These are phyloP conservation scores for Ypsolopha sequella DNA, from an alignment of 2,888 invertebrate species.

Conservation along the genomic window DNA sequence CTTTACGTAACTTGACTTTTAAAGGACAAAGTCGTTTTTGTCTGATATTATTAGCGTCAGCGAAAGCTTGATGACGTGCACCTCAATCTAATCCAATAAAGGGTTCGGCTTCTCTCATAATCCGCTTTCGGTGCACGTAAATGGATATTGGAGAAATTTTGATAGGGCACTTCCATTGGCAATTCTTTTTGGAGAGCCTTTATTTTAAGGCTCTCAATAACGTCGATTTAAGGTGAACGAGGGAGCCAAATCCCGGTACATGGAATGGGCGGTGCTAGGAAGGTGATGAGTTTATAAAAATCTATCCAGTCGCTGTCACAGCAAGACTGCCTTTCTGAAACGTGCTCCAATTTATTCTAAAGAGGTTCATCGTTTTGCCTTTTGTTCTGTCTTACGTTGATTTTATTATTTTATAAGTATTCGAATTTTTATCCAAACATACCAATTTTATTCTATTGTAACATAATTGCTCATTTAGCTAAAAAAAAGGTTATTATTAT, in stretches of 20 bases:
- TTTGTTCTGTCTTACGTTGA: neutral
- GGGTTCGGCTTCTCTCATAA: constrained; percentile 54
- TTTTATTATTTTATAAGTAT: neutral
- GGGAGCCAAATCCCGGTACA: constrained; percentile 63
- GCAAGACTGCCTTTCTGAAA: constrained; percentile 22
- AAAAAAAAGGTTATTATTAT: neutral
- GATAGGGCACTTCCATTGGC: constrained; percentile 57
- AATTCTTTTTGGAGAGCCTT: constrained; percentile 57
- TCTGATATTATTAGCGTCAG: too few species aligned
- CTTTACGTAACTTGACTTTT: too few species aligned
- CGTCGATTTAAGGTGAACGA: constrained; percentile 67
- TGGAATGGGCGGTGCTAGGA: constrained; percentile 60
- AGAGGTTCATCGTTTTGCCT: neutral
- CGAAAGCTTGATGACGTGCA: constrained; percentile 1
- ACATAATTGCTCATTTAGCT: neutral
- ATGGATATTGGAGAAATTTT: constrained; percentile 63
- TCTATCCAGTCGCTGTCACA: constrained; percentile 54
- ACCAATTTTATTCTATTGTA: neutral
- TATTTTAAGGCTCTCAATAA: constrained; percentile 62
- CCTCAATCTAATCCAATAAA: constrained; percentile 30
- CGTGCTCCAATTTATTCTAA: constrained; percentile 3
- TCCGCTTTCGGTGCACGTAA: constrained; percentile 59
- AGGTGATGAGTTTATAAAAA: constrained; percentile 65
- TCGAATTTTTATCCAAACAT: neutral
- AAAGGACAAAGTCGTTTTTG: too few species aligned